Conservation (phyloP, 2,113 vertebrate species). For the Uria aalge region DNA sequence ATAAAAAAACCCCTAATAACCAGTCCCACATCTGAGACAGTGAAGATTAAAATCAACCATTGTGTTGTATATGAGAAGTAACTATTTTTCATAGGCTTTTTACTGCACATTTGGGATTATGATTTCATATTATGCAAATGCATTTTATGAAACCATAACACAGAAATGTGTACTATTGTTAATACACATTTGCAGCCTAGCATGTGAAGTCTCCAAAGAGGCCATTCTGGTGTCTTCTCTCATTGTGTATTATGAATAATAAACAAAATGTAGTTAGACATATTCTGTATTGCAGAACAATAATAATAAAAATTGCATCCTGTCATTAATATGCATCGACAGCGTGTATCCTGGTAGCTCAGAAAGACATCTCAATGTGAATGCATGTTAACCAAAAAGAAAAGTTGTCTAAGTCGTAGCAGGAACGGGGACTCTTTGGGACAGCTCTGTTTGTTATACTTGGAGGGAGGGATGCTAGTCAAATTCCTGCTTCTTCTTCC, state of each 20-base stretch:
- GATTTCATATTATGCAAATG: slow-evolving; percentile 80
- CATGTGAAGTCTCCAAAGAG: slow-evolving; percentile 69
- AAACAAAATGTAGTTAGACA: slow-evolving; percentile 62
- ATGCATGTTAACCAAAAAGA: slow-evolving; percentile 6
- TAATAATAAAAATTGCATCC: slow-evolving; percentile 64
- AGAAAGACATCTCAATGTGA: slow-evolving; percentile 7
- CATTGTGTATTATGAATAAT: slow-evolving; percentile 71
- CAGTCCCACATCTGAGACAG: slow-evolving; percentile 43
- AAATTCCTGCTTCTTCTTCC: not conserved
- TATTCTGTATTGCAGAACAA: slow-evolving; percentile 64
- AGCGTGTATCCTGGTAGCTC: not conserved
- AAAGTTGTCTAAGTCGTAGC: not conserved
- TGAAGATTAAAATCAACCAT: slow-evolving; percentile 75
- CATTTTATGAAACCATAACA: slow-evolving; percentile 77
- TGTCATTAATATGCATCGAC: slow-evolving; percentile 51
- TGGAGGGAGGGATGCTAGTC: not conserved
- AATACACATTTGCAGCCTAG: slow-evolving; percentile 65
- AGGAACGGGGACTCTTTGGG: not conserved
- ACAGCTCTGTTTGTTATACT: not conserved
- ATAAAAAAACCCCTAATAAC: slow-evolving; percentile 28
- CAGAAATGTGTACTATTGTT: slow-evolving; percentile 71
- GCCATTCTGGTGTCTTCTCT: slow-evolving; percentile 72
- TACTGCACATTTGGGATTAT: slow-evolving; percentile 74
- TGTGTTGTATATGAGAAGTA: slow-evolving; percentile 71
- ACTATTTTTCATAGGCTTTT: slow-evolving; percentile 78